Base-by-base conservation (phyloP, 2,797 vertebrate genomes). In the Tarsius wallacei region DNA sequence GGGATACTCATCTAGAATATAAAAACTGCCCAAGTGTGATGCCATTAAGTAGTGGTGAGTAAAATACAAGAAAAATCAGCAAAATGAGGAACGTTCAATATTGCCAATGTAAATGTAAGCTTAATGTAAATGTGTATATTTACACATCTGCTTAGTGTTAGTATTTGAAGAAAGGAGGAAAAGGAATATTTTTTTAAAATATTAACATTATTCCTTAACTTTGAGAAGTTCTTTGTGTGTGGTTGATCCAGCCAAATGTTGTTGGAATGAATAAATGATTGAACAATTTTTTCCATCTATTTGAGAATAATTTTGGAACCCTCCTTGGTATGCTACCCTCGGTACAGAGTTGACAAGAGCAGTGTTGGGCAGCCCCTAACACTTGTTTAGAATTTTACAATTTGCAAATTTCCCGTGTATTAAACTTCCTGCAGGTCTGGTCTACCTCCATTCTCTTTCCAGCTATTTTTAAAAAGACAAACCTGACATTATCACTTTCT, bases 381-480 rank as follows among this genome's bases (percentile, higher is more conserved):
- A 10, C 19, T 42, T 51, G 21, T 59, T 85, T 59, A 77, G 66
- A 87, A n/a, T 77, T 85, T 81, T 68, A 51, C n/a, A 84, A 51
- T 71, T 61, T 51, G 19, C 26, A 74, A 74, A 95, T 4, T 31
- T 71, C 19, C 36, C 64, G 4, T 36, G 5, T n/a, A 81, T 21
- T 12, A 19, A 14, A 90, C 1, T 87, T 92, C 63, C 49, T 2
- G 17, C 22, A 36, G 1, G 14, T 47, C 63, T 5, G 2, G 5
- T n/a, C 16, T 10, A 86, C 28, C 2, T 28, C 17, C n/a, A 49
- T 14, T 7, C 5, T 53, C 31, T 94, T 88, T 77, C 42, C 14
- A 83, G 21, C 33, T 14, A 61, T 64, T 61, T 88, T 90, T 70
- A 10, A 28, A 71, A 95, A 90, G 53, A 70, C 64, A 83, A 81